Percentiles rank a stretch among this genome's conserved stretches.
Evolutionary conservation across 1,140 invertebrate genomes (phyloP).

Genomic region (Phymastichus coffea): DNA sequence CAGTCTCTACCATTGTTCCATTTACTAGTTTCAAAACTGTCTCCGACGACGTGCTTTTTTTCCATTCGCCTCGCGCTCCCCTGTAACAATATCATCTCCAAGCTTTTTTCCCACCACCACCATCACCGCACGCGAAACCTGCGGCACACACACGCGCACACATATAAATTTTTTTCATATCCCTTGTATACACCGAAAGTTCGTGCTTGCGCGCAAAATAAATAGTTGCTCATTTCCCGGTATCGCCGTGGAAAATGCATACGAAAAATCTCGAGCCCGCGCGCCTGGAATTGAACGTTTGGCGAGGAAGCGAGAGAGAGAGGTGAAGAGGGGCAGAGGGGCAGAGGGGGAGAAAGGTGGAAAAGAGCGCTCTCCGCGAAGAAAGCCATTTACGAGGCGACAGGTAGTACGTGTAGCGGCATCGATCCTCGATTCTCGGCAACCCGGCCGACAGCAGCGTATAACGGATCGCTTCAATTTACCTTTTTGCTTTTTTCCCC

Average conservation of each 20-base stretch:
- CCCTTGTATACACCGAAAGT: neutral
- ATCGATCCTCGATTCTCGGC: neutral
- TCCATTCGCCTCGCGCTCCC: too few relatives aligned
- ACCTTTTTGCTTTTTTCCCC: too few relatives aligned
- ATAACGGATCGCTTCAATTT: conserved; percentile 12
- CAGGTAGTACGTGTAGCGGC: neutral
- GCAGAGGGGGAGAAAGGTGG: neutral
- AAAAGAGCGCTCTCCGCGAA: neutral
- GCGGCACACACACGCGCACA: neutral
- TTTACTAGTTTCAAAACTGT: too few relatives aligned
- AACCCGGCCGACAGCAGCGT: neutral
- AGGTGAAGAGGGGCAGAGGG: neutral
- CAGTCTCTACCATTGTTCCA: too few relatives aligned
- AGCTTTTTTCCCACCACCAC: too few relatives aligned
- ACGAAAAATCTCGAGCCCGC: too few relatives aligned
- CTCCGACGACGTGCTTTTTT: too few relatives aligned
- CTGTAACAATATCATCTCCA: too few relatives aligned
- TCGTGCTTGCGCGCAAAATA: neutral
- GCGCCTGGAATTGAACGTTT: too few relatives aligned
- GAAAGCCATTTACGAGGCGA: neutral
- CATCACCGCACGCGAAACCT: neutral
- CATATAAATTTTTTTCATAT: neutral
- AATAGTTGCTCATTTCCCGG: neutral
- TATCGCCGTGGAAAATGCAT: too few relatives aligned
- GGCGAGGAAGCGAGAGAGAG: neutral